These are phyloP conservation scores for Orchesellides sinensis DNA, from an alignment of 2,888 invertebrate species.

Conservation along the genomic window DNA sequence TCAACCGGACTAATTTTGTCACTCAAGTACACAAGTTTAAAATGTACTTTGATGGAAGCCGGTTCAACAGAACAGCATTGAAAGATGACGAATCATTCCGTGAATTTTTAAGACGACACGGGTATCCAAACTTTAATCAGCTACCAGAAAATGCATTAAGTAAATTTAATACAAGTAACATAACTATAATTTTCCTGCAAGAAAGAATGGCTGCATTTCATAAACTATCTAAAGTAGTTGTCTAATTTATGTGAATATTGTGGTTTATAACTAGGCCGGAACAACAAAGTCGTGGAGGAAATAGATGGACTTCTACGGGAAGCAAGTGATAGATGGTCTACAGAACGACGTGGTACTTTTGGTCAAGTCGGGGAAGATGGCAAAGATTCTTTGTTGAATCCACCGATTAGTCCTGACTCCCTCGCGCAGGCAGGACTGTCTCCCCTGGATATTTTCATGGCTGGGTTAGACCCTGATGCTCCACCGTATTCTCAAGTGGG, in stretches of 20 bases:
- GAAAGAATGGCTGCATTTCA: too few species aligned
- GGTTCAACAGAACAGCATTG: conserved; percentile 1
- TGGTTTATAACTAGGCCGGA: conserved; percentile 11
- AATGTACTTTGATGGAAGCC: conserved; percentile 43
- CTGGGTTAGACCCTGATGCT: background rate
- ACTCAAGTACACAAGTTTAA: conserved; percentile 52
- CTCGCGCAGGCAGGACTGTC: background rate
- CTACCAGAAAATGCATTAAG: conserved; percentile 20
- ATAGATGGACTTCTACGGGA: conserved; percentile 14
- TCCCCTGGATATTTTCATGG: background rate
- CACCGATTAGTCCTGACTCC: background rate
- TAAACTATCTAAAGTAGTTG: too few species aligned
- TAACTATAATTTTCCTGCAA: too few species aligned
- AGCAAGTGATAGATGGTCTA: background rate
- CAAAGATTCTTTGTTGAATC: background rate
- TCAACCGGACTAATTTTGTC: conserved; percentile 56
- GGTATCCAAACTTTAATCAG: conserved; percentile 41
- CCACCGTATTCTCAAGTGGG: too few species aligned
- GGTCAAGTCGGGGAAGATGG: background rate
- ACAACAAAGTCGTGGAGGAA: conserved; percentile 29
- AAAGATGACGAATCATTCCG: conserved; percentile 42
- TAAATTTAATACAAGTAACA: conserved; percentile 6
- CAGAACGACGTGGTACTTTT: background rate
- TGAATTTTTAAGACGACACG: conserved; percentile 31
- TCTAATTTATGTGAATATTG: too few species aligned